Percentiles rank a stretch among this genome's conserved stretches.
Conservation (phyloP, 2,113 vertebrate species). For the Phaetusa simplex region DNA sequence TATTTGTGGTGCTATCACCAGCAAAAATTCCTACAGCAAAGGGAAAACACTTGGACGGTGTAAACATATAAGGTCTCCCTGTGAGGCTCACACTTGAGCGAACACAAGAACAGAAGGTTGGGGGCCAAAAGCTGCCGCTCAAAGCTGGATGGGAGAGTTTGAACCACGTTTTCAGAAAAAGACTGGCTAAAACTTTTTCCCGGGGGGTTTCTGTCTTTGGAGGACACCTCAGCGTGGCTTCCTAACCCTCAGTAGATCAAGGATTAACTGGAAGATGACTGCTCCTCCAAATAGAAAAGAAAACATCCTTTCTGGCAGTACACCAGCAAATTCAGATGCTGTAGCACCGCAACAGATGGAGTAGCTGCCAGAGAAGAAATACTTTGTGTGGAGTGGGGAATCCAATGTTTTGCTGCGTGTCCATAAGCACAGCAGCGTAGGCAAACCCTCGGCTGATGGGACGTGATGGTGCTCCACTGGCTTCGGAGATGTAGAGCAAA, state of each 20-base stretch:
- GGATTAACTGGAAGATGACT: not conserved
- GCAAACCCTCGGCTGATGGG: not conserved
- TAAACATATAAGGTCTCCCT: not conserved
- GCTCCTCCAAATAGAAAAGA: not conserved
- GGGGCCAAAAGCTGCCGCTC: not conserved
- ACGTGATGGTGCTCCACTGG: not conserved
- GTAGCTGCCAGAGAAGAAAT: not conserved
- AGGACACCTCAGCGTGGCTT: not conserved
- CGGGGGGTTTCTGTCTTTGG: not conserved
- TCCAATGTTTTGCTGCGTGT: not conserved
- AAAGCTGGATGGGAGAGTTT: not conserved
- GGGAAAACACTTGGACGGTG: not conserved
- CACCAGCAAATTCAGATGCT: not conserved
- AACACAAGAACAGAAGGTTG: not conserved
- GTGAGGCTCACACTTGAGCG: not conserved
- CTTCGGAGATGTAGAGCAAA: not conserved
- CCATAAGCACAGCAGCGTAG: not conserved
- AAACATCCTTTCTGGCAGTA: not conserved
- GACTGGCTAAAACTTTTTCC: not conserved
- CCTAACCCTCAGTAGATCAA: not conserved
- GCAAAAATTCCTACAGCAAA: not conserved
- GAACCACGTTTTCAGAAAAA: not conserved
- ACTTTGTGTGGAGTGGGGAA: not conserved
- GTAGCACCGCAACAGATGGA: not conserved
- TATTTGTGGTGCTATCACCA: not conserved